Base-by-base conservation (phyloP, 2,888 invertebrate species). In the Rhagonycha fulva region DNA sequence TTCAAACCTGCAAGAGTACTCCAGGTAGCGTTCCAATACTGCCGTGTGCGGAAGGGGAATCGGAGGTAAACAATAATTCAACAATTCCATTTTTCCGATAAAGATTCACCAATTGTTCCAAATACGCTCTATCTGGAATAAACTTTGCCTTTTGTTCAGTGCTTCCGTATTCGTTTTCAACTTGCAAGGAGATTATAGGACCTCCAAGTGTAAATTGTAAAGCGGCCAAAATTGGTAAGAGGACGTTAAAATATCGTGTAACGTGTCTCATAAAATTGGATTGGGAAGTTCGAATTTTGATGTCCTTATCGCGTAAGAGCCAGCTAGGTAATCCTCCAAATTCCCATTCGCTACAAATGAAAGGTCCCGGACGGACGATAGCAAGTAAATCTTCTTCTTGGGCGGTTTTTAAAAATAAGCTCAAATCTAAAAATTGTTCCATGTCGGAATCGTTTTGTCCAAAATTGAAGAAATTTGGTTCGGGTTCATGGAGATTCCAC, bases 151-250 rank as follows among this genome's bases (percentile, higher is more conserved):
- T 28, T 62, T 73, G 62, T 68, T 78, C 78, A 2, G 82, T 76
- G 82, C 96, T 96, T 3, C 98, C 98, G 82, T 97, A 97, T 85
- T 98, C 98, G 86, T 99, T 99, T 89, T 98, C 98, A 24, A 96
- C 91, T 82, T 97, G 96, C 63, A 96, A 93, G 90, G 95, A 93
- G 76, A 97, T 95, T 30, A 97, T 92, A 0, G 96, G 95, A 0
- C 97, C 97, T 0, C 96, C 96, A 83, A 94, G 94, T 60, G 89
- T 90, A 82, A 92, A 90, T 14, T 93, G 88, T 11, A 89, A 86
- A 3, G 89, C 89, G 14, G 88, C 84, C 1, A 92, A 81, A 74
- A 86, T 87, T 2, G 88, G 86, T 74, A 93, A 83, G 2, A 93
- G 80, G 10, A 88, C 84, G 62, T 87, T 85, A 71, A 91, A 89